Base-by-base conservation (phyloP, 2,888 invertebrate species). In the Scaptomyza tumidula region DNA sequence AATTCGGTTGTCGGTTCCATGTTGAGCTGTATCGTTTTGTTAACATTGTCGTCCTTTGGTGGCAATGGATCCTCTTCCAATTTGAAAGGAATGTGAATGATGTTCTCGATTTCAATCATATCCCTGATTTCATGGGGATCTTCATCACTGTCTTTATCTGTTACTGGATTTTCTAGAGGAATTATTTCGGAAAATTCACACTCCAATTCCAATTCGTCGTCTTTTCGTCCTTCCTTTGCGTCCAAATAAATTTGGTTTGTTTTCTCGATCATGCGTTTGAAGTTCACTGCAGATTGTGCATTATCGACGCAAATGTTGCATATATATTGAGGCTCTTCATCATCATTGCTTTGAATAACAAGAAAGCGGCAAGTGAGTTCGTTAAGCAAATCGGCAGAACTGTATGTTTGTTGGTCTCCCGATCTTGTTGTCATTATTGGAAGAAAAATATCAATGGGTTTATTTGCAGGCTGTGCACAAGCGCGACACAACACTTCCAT, bases 361-460 rank as follows among this genome's bases (percentile, higher is more conserved):
- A 71, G 1, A 1, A 29, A 4, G 9, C 6, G 37, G 10, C 57
- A 43, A 0, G 55, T 0, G 6, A 71, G 33, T 24, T 71, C 67
- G 50, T 71, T 71, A 1, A 72, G 31, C 6, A 71, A 43, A 29
- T 71, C 43, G 3, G 71, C 71, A 11, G 50, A 24, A 27, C 59
- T 66, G 4, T 2, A 11, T 31, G 11, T n/a, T 6, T 14, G 10
- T 11, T 14, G 0, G 5, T 11, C 1, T 24, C 29, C 4, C n/a
- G 0, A 6, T 27, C 29, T 6, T 39, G 14, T 13, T 19, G 11
- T 39, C 11, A 6, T 13, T 0, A 54, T 31, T 3, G 71, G 56
- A 1, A 44, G 9, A 49, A 57, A 71, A 41, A 71, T 41, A 41
- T 55, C 13, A 0, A 16, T 19, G 3, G 66, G 14, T 2, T 19